phyloP scores from a whole-genome alignment of 1,140 invertebrate genomes.

The Metopolophium dirhodum region DNA sequence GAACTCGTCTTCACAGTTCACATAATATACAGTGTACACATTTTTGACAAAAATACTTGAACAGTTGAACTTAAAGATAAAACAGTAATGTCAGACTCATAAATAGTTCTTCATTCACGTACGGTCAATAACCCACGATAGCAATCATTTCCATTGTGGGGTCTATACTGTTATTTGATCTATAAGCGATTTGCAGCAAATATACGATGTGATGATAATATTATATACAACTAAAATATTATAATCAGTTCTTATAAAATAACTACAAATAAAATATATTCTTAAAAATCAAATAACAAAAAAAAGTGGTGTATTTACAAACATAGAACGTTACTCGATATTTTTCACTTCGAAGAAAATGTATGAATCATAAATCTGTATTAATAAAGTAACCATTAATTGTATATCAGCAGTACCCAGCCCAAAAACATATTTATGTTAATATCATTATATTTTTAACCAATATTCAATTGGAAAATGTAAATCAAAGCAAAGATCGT shows the following conservation, averaged over 20 bases:
- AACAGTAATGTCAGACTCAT: slow-evolving; percentile 10
- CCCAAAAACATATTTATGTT: too few relatives aligned
- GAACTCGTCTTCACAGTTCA: neutral
- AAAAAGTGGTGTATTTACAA: too few relatives aligned
- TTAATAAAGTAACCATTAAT: too few relatives aligned
- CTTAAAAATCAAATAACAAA: neutral
- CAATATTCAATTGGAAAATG: neutral
- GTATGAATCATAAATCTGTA: too few relatives aligned
- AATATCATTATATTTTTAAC: neutral
- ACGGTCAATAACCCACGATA: slow-evolving; percentile 29
- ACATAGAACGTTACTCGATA: too few relatives aligned
- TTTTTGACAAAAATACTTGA: neutral
- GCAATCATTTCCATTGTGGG: neutral
- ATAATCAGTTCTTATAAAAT: neutral
- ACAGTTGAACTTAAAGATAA: neutral
- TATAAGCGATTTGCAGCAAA: neutral
- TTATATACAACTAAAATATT: neutral
- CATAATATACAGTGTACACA: neutral
- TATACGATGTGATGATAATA: neutral
- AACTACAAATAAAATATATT: neutral
- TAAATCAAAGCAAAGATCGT: neutral
- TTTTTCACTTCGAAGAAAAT: too few relatives aligned
- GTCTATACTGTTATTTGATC: neutral
- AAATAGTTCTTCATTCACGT: neutral
- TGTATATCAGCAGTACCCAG: too few relatives aligned